phyloP scores from a whole-genome alignment of 2,113 vertebrate genomes.

The Pseudorectes ferrugineus region DNA sequence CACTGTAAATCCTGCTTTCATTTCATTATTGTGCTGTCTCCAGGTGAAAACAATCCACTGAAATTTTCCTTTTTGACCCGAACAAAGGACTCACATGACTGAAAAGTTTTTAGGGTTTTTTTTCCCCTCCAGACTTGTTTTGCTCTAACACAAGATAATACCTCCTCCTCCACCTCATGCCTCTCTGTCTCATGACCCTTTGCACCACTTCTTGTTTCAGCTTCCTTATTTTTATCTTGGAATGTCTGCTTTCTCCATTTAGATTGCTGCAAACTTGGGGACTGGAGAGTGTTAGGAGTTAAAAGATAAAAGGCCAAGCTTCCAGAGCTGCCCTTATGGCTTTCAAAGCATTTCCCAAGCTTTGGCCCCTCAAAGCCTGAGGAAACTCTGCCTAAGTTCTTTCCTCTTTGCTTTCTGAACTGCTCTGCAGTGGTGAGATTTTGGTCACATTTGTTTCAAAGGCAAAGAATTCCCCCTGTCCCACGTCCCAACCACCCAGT shows the following conservation, averaged over 20 bases:
- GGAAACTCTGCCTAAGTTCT: not conserved
- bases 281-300: not conserved
- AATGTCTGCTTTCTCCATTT: not conserved
- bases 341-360: not conserved
- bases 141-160: not conserved
- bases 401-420: not conserved
- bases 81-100: not conserved
- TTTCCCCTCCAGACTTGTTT: not conserved
- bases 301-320: not conserved
- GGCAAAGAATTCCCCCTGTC: not conserved
- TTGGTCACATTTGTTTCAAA: not conserved
- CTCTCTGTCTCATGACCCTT: not conserved
- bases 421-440: not conserved
- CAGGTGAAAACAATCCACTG: not conserved
- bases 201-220: not conserved
- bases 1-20: not conserved
- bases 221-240: not conserved
- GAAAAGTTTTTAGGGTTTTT: not conserved
- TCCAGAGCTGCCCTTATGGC: not conserved
- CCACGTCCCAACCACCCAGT: not conserved
- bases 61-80: not conserved
- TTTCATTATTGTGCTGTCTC: rapidly evolving
- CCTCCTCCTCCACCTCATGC: not conserved
- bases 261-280: not conserved
- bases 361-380: not conserved